These are phyloP conservation scores for Acanthosepion esculentum DNA, from an alignment of 2,888 invertebrate genomes.

Conservation along the genomic window DNA sequence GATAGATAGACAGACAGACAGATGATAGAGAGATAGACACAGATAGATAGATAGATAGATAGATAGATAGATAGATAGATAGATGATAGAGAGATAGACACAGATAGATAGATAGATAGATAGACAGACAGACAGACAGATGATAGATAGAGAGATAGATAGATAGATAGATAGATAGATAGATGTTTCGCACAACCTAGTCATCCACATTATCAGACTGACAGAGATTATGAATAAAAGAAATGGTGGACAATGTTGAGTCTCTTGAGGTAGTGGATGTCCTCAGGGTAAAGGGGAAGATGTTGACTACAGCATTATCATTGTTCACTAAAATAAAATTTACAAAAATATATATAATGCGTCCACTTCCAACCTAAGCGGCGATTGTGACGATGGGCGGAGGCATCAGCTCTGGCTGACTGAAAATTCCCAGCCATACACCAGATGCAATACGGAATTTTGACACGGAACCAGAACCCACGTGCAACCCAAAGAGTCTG, in stretches of 20 bases:
- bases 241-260: neutral
- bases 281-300: neutral
- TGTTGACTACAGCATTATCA: neutral
- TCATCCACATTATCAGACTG: neutral
- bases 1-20: too few relatives aligned
- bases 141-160: neutral
- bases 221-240: neutral
- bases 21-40: too few relatives aligned
- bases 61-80: too few relatives aligned
- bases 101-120: neutral
- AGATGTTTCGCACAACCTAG: neutral
- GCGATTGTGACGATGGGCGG: neutral
- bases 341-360: neutral
- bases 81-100: too few relatives aligned
- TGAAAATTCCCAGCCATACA: neutral
- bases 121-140: neutral
- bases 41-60: too few relatives aligned
- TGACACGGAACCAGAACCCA: neutral
- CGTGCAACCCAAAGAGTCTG: neutral
- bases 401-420: neutral
- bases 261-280: neutral
- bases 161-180: neutral
- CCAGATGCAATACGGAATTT: neutral
- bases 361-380: conserved; percentile 15
- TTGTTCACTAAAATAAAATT: neutral